These are phyloP conservation scores for Trissolcus basalis DNA, from an alignment of 1,140 invertebrate species.

Conservation along the genomic window DNA sequence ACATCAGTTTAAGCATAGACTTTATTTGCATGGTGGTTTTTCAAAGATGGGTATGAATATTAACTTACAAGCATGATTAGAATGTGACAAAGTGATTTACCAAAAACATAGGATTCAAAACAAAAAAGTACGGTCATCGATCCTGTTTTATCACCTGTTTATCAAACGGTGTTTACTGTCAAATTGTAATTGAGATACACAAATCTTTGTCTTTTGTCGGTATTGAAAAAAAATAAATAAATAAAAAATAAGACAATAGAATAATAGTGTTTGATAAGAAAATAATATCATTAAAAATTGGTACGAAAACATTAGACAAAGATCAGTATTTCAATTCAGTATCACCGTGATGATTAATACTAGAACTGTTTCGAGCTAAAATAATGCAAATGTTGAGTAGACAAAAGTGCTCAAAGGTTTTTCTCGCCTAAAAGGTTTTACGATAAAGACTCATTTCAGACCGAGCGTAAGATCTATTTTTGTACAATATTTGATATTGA, in stretches of 20 bases:
- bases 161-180: constrained; percentile 5
- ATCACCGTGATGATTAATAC: constrained; percentile 45
- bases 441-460: constrained; percentile 9
- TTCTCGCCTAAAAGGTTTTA: constrained; percentile 36
- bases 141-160: constrained; percentile 68
- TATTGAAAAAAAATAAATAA: not conserved
- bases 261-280: too few relatives aligned
- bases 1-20: not conserved
- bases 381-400: constrained; percentile 31
- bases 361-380: constrained; percentile 35
- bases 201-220: constrained; percentile 64
- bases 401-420: constrained; percentile 17
- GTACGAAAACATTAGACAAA: constrained; percentile 15
- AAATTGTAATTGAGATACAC: constrained; percentile 69
- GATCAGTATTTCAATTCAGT: constrained; percentile 8
- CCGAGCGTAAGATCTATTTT: constrained; percentile 8
- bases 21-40: constrained; percentile 44
- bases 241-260: too few relatives aligned
- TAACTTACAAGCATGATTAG: constrained; percentile 51
- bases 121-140: constrained; percentile 71
- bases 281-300: constrained; percentile 3
- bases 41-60: constrained; percentile 30
- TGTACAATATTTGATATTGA: constrained; percentile 9
- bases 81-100: constrained; percentile 33
- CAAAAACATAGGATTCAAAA: constrained; percentile 22